These are phyloP conservation scores for Adela reaumurella DNA, from an alignment of 2,888 invertebrate species.

Conservation along the genomic window DNA sequence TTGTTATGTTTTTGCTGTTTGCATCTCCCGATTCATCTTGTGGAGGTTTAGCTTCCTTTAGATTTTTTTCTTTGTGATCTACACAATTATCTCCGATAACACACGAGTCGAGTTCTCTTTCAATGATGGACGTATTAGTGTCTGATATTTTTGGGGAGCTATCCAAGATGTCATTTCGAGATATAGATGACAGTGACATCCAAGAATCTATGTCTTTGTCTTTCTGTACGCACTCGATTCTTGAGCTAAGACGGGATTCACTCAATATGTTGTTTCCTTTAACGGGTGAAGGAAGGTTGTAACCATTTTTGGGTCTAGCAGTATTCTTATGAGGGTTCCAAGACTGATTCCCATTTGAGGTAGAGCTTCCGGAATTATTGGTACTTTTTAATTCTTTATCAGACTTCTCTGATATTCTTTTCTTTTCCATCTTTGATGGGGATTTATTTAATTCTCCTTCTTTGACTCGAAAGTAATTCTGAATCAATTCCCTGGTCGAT, in stretches of 20 bases:
- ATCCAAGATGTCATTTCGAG: too few relatives aligned
- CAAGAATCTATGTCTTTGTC: constrained; percentile 50
- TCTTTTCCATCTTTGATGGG: neutral
- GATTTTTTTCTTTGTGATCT: constrained; percentile 14
- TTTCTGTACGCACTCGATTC: constrained; percentile 37
- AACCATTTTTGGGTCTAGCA: neutral
- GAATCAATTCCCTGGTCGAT: constrained; percentile 42
- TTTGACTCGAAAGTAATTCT: constrained; percentile 46
- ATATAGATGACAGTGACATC: constrained; percentile 45
- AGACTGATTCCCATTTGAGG: constrained; percentile 21
- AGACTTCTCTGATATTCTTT: constrained; percentile 20
- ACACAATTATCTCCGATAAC: too few relatives aligned
- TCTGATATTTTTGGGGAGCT: too few relatives aligned
- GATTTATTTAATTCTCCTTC: constrained; percentile 23
- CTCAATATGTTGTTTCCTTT: neutral
- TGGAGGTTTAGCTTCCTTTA: too few relatives aligned
- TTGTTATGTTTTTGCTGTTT: too few relatives aligned
- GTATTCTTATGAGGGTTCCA: constrained; percentile 24
- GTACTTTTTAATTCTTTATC: constrained; percentile 28
- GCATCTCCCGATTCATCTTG: constrained; percentile 13
- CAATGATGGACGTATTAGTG: too few relatives aligned
- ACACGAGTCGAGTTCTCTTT: too few relatives aligned
- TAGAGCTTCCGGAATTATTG: constrained; percentile 16
- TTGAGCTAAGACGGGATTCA: constrained; percentile 27
- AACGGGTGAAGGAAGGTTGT: neutral